Conservation (phyloP, 2,113 vertebrate species). For the Piprites chloris region DNA sequence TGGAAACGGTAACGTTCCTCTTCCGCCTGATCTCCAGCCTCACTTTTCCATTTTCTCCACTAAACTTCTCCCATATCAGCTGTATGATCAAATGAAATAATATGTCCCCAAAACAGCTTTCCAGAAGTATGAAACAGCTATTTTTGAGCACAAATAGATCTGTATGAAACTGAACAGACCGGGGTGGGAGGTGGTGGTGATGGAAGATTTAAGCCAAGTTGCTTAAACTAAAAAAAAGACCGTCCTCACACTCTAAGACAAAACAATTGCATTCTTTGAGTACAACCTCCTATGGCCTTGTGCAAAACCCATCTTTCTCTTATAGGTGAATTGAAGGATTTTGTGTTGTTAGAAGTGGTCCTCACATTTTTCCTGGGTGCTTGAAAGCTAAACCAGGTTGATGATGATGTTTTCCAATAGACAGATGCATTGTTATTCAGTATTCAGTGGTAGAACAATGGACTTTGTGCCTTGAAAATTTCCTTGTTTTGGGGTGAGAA, state of each 20-base stretch:
- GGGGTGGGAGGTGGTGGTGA: no score
- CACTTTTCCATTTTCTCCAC: neutral
- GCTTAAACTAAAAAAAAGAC: neutral
- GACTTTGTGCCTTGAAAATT: neutral
- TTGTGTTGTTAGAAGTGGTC: neutral
- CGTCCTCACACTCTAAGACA: neutral
- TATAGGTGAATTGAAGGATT: neutral
- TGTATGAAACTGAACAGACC: neutral
- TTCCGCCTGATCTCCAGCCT: neutral
- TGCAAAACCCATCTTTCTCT: neutral
- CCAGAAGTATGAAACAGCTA: neutral
- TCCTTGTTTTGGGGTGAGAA: neutral
- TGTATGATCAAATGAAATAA: neutral
- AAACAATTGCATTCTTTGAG: neutral
- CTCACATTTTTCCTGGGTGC: neutral
- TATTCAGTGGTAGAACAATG: neutral
- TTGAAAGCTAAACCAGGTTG: neutral
- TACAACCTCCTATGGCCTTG: fast-evolving
- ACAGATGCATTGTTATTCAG: neutral
- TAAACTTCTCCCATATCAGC: neutral
- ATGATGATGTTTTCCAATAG: neutral
- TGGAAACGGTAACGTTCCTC: neutral
- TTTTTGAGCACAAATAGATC: neutral
- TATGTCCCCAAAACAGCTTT: neutral
- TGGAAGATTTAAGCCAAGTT: neutral